A percentile compares a stretch with the other conserved stretches of the same genome.
Conservation (phyloP, 2,113 vertebrate species). For the Cnemophilus loriae region DNA sequence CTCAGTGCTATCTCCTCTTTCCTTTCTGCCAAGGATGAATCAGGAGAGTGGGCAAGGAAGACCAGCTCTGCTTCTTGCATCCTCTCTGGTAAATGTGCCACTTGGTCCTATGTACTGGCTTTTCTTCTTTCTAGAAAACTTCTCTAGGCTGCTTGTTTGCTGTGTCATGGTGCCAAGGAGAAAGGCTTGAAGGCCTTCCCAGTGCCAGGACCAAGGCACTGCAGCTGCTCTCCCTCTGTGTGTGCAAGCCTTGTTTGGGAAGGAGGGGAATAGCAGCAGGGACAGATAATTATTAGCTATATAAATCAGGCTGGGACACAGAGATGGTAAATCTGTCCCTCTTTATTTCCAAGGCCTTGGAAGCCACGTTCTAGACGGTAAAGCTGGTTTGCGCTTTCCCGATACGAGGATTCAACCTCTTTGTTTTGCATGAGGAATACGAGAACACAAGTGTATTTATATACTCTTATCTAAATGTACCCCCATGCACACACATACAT, state of each 20-base stretch:
- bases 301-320: neutral
- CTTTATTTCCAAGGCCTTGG: neutral
- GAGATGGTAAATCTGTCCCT: neutral
- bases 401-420: neutral
- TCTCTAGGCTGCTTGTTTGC: neutral
- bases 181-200: neutral
- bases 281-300: constrained; percentile 20
- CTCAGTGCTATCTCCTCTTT: neutral
- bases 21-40: neutral
- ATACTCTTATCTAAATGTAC: constrained; percentile 38
- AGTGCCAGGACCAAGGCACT: neutral
- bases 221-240: neutral
- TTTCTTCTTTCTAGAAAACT: neutral
- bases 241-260: neutral
- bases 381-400: neutral
- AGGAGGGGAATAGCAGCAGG: neutral
- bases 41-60: neutral
- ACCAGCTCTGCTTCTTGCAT: neutral
- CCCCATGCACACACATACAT: neutral
- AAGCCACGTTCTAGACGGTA: neutral
- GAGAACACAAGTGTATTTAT: constrained; percentile 13
- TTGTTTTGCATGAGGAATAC: neutral
- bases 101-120: neutral
- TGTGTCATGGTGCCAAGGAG: neutral
- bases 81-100: neutral